Evolutionary conservation across 1,140 invertebrate genomes (phyloP), one percentile per base, ranked within the genome.

Genomic region (Copidosoma floridanum): DNA sequence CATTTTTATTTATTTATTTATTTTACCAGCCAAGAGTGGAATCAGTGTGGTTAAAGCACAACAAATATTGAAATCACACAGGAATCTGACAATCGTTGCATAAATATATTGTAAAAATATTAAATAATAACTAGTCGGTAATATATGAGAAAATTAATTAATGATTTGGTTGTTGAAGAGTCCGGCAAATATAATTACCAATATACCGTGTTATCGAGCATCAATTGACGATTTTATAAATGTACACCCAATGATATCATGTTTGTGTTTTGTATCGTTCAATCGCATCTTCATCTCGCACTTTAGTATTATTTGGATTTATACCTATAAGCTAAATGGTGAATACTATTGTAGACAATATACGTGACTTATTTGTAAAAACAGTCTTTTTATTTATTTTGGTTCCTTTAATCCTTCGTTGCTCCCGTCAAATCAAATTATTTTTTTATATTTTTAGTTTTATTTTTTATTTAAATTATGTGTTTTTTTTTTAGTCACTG

Each of bases 311-410:
- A 41, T 44, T 59, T 37, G 18, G n/a, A n/a, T n/a, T n/a, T n/a
- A 53, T 43, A 51, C 52, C 37, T 58, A n/a, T n/a, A n/a, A n/a
- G n/a, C n/a, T n/a, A 59, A n/a, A 52, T 26, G 56, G 21, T 58
- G 24, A 52, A 52, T 52, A 35, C 24, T 44, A 11, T 52, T 60
- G 26, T 24, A 14, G 29, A 54, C 26, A 54, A 60, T 60, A 60
- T n/a, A 60, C 20, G 24, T 29, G 2, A 29, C 26, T 47, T 54
- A 46, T 53, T 48, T 14, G 47, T 60, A 48, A 54, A 46, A 53
- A 51, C 40, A 48, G 50, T 54, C 35, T 16, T 12, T 60, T 60
- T 14, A 60, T 60, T 60, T 60, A 3, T 43, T 59, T 59, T 23
- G 0, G 27, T 44, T 46, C 46, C n/a, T 35, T 12, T 48, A 35